Base-by-base conservation (phyloP, 2,797 vertebrate species). In the Propithecus deckenii region DNA sequence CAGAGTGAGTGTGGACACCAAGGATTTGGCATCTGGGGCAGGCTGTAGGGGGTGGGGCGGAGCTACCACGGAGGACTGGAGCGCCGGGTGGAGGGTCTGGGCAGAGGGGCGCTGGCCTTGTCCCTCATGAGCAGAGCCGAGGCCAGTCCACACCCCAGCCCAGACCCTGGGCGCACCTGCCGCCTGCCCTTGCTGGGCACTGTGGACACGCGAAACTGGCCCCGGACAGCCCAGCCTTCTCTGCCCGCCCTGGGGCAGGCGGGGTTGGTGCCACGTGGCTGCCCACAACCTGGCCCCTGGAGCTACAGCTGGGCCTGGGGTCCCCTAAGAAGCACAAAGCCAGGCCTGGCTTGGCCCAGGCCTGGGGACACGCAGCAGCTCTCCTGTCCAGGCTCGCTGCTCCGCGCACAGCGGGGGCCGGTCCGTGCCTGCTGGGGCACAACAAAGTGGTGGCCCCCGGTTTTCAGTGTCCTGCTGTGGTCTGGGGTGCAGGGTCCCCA, bases 161-260 rank as follows among this genome's bases (percentile, higher is more conserved):
- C 57, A 59, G 10, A 11, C n/a, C 69, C 38, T 2, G 2, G 43
- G 13, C 14, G 2, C 22, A 12, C n/a, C 46, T 46, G 59, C 38
- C 32, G 7, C 43, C 71, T 18, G 28, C n/a, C 61, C 32, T 67
- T 18, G 15, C 4, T 17, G 0, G n/a, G 23, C 86, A 20, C 3
- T 0, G 1, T 35, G 13, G 43, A 23, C 43, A 0, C 5, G 2
- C 0, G 7, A 15, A n/a, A 23, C 69, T 2, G 30, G 28, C 5
- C 59, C 28, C 2, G 59, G 11, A 61, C 59, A 61, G 59, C 28
- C 59, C 4, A 12, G 72, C 22, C 76, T 52, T 55, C 50, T 28
- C 7, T 10, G 50, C 61, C 28, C 2, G 0, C 28, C 55, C 55
- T 17, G 35, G 30, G 50, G 46, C 32, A 80, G 22, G 4, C 1